Evolutionary conservation across 2,888 invertebrate species (phyloP), one percentile per base, ranked within the genome.

Genomic region (Protonemura montana): DNA sequence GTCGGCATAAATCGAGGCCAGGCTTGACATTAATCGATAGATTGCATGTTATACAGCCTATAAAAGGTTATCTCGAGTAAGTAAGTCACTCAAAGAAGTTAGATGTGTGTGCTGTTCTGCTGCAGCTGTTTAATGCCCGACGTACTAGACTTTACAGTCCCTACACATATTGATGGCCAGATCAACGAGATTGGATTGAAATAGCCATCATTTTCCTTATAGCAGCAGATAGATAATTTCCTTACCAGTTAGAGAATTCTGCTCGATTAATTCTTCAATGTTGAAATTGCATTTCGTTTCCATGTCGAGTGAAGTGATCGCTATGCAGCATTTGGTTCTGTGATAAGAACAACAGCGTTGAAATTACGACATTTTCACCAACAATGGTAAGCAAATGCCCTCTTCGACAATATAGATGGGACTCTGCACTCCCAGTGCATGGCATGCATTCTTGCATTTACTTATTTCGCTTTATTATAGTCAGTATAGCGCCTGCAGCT

Each of bases 1-100:
- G 89, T 89, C 89, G 89, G 89, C 89, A 89, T 90, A 90, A 90
- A 90, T 90, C 90, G 89, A 89, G 59, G 80, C 81, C 77, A 29
- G 78, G 88, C 89, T 89, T 89, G 90, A 90, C 90, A 90, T 90
- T 91, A 91, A 91, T 91, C 90, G 91, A 91, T 90, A 90, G 35
- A 86, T 87, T 29, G 86, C 87, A 87, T 87, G 86, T 85, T 78
- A 30, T 28, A 81, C 59, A 28, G 59, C 76, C 81, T 59, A 78
- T 85, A 85, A 85, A 86, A 86, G 85, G 81, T 28, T 28, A 81
- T 81, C 81, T 28, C 28, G 78, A 59, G 59, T 59, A 59, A 59
- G 59, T 28, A 78, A 78, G 82, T 83, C 42, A 41, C 42, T 83
- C 82, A 83, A 83, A 83, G 81, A 29, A 78, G 13, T 27, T 78